Conservation (phyloP, 1,140 invertebrate genomes). For the Spodoptera litura region DNA sequence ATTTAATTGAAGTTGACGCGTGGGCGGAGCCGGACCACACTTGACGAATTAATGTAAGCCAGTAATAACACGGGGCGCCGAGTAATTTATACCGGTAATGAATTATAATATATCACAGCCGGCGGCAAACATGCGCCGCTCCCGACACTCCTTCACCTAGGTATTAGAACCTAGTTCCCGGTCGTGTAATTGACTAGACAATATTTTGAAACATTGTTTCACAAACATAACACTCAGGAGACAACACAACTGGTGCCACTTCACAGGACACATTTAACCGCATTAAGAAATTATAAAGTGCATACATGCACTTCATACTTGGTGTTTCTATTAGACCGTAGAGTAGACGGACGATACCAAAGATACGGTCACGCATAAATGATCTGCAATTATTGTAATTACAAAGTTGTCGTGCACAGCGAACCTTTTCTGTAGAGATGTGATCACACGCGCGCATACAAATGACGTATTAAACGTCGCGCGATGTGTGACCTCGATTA, state of each 20-base stretch:
- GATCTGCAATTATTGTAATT: constrained; percentile 36
- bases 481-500: constrained; percentile 60
- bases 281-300: no score
- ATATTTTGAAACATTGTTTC: background rate
- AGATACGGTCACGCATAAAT: constrained; percentile 3
- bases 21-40: constrained; percentile 45
- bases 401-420: constrained; percentile 41
- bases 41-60: constrained; percentile 48
- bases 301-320: no score
- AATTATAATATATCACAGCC: constrained; percentile 43
- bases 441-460: constrained; percentile 71
- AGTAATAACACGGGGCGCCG: constrained; percentile 33
- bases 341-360: no score
- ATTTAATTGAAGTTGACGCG: constrained; percentile 44
- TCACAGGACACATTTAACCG: no score
- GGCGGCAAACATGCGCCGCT: constrained; percentile 27
- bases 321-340: no score
- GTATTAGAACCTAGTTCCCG: constrained; percentile 13
- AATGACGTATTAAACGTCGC: constrained; percentile 69
- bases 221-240: background rate
- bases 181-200: background rate
- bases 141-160: constrained; percentile 19
- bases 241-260: no score
- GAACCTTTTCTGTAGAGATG: constrained; percentile 67
- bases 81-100: constrained; percentile 43